Conservation (phyloP, 2,888 invertebrate species). For the Campoletis raptor region DNA sequence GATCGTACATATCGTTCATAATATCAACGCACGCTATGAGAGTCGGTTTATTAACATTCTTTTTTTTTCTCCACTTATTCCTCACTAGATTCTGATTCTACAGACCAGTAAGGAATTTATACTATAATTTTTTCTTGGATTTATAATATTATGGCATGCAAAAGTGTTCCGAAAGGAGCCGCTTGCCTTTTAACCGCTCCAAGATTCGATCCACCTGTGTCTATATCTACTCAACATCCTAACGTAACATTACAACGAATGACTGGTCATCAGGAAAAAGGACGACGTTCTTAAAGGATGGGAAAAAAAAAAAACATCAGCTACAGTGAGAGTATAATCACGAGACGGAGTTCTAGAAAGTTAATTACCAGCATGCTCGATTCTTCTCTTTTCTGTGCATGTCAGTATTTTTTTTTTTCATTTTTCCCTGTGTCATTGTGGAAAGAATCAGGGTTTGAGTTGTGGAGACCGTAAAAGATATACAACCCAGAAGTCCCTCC, state of each 20-base stretch:
- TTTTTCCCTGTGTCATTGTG: conserved; percentile 33
- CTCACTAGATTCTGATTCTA: conserved; percentile 6
- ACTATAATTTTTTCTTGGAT: conserved; percentile 44
- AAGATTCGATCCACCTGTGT: conserved; percentile 23
- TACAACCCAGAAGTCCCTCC: not conserved
- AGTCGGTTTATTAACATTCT: conserved; percentile 1
- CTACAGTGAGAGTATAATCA: conserved; percentile 43
- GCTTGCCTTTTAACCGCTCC: not conserved
- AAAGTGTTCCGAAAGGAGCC: conserved; percentile 20
- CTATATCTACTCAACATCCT: conserved; percentile 14
- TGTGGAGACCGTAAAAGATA: conserved; percentile 38
- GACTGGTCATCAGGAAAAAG: conserved; percentile 65
- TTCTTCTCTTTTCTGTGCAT: conserved; percentile 43
- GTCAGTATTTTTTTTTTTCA: not conserved
- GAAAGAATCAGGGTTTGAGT: conserved; percentile 61
- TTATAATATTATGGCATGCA: conserved; percentile 40
- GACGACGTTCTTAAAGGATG: conserved; percentile 7
- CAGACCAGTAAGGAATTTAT: not conserved
- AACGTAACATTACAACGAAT: conserved; percentile 46
- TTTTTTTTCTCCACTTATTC: conserved; percentile 17
- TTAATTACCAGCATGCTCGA: conserved; percentile 50
- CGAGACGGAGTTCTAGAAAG: conserved; percentile 24
- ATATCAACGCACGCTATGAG: conserved; percentile 48
- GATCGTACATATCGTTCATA: conserved; percentile 44
- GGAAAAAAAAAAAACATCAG: conserved; percentile 23